Base-by-base conservation (phyloP, 2,797 vertebrate genomes). In the Crenuchus spilurus region DNA sequence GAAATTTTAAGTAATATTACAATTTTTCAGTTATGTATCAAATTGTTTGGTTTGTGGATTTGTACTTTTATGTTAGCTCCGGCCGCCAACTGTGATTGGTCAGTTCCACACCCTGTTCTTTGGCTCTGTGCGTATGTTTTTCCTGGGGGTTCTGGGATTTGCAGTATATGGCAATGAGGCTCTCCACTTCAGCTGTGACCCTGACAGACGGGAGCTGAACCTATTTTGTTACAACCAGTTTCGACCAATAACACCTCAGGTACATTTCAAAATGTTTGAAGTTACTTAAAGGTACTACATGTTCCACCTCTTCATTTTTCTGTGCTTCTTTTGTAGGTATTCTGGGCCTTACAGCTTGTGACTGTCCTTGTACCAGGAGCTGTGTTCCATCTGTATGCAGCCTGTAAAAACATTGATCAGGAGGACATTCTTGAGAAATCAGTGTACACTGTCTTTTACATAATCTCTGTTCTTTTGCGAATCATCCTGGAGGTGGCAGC, bases 61-160 rank as follows among this genome's bases (percentile, higher is more conserved):
- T 26, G 39, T 49, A 70, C 72, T 78, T 68, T 26, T 63, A 1
- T 73, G 82, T 77, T 79, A 94, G 90, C 86, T 93, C 77, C 90
- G 90, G 79, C 91, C 90, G 69, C 89, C 91, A 30, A 91, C 85
- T 0, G 91, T 92, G 84, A 90, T 89, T 70, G 91, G 91, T 66
- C 89, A 93, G 41, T 93, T 93, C 87, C 92, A 93, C 79, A 91
- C 89, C 3, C 87, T 92, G 70, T 93, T 93, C 88, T 94, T 93
- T 80, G 92, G 91, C 41, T 94, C 88, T 0, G 87, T 92, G 39
- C 67, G 81, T 28, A 89, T 89, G 88, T 91, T 93, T 85, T 93
- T 91, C 73, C 88, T 92, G 16, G 90, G 91, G 0, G 86, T 92
- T 76, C 82, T 93, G 82, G 90, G 90, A 39, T 94, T 91, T 88